These are phyloP conservation scores for Caerostris extrusa DNA, from an alignment of 1,140 invertebrate species.

Conservation along the genomic window DNA sequence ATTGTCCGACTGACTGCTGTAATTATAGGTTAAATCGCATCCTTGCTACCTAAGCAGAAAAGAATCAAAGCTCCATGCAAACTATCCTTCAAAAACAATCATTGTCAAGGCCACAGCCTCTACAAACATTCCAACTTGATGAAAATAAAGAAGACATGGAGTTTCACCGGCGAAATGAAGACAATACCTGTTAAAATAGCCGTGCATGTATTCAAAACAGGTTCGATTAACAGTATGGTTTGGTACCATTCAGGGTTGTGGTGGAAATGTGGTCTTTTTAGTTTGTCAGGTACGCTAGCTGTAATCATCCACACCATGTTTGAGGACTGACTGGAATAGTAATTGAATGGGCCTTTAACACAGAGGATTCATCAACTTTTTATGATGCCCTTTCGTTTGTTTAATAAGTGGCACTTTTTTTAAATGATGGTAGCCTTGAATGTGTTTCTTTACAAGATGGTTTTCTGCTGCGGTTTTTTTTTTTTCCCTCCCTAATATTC, in stretches of 20 bases:
- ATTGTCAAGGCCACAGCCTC: slow-evolving; percentile 1
- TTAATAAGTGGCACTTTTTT: slow-evolving; percentile 62
- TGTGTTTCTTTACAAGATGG: slow-evolving; percentile 40
- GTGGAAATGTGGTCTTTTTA: background rate
- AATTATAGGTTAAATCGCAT: slow-evolving; percentile 38
- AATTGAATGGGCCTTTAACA: slow-evolving; percentile 56
- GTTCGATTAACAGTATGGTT: background rate
- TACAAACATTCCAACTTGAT: background rate
- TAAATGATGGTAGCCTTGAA: slow-evolving; percentile 49
- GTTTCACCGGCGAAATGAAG: background rate
- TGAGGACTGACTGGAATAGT: slow-evolving; percentile 57
- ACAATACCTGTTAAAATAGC: background rate
- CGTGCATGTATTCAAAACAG: background rate
- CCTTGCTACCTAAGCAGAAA: background rate
- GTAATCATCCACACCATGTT: slow-evolving; percentile 62
- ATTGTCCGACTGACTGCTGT: slow-evolving; percentile 33
- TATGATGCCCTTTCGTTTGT: slow-evolving; percentile 67
- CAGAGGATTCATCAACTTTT: slow-evolving; percentile 53
- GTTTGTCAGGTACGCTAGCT: slow-evolving; percentile 36
- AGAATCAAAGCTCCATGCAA: background rate
- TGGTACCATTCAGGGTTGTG: slow-evolving; percentile 39
- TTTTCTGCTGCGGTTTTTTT: too few species aligned
- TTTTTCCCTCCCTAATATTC: slow-evolving; percentile 31
- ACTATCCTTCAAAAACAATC: background rate
- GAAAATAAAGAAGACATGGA: background rate